phyloP scores from a whole-genome alignment of 2,888 invertebrate species.

The Acrobasis repandana region DNA sequence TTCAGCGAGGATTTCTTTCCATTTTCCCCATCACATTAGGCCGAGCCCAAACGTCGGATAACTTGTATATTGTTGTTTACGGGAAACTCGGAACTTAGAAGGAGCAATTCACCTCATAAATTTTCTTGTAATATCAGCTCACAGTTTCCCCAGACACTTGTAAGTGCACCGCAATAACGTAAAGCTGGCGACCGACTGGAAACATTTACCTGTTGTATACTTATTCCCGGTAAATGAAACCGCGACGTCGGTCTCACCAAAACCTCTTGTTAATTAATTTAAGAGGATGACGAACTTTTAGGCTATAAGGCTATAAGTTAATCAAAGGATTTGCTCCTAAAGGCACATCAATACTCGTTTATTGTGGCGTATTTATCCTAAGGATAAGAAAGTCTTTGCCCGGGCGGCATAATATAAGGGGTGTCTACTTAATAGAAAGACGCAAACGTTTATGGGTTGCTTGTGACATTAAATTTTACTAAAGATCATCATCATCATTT shows the following conservation, averaged over 20 bases:
- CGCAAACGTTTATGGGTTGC: too few relatives aligned
- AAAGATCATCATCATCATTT: too few relatives aligned
- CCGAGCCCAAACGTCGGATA: conserved; percentile 64
- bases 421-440: too few relatives aligned
- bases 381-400: too few relatives aligned
- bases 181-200: conserved; percentile 55
- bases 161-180: conserved; percentile 71
- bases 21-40: conserved; percentile 66
- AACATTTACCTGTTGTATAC: conserved; percentile 20
- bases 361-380: conserved; percentile 32
- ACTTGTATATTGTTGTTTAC: conserved; percentile 80
- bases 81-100: conserved; percentile 72
- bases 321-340: conserved; percentile 21
- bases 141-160: conserved; percentile 78
- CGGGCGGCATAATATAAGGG: too few relatives aligned
- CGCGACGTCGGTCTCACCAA: neutral
- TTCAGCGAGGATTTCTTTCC: conserved; percentile 62
- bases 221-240: conserved; percentile 1
- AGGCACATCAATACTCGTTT: conserved; percentile 34
- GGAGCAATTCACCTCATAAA: conserved; percentile 76
- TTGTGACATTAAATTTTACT: too few relatives aligned
- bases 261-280: conserved; percentile 16
- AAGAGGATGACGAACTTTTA: conserved; percentile 1
- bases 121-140: conserved; percentile 78
- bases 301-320: conserved; percentile 2